phyloP scores from a whole-genome alignment of 1,140 invertebrate species.

The Heliconius nattereri region DNA sequence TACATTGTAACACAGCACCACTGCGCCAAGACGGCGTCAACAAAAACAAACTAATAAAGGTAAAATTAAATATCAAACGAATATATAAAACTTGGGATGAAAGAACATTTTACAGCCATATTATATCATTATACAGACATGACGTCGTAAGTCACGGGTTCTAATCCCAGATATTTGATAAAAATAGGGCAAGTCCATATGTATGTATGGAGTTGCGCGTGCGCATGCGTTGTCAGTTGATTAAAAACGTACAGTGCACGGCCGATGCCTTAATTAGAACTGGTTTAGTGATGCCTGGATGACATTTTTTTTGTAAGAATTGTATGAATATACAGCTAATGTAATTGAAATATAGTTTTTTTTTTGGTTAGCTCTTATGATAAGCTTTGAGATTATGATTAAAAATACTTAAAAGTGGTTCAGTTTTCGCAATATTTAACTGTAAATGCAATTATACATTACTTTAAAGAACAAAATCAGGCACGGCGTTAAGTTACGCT shows the following conservation, averaged over 20 bases:
- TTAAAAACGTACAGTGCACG: constrained; percentile 76
- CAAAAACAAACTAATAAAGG: background rate
- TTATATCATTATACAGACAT: background rate
- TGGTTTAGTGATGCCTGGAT: constrained; percentile 46
- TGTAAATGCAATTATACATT: background rate
- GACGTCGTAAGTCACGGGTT: constrained; percentile 35
- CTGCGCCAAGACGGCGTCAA: no score
- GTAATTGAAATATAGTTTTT: no score
- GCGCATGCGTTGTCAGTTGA: constrained; percentile 55
- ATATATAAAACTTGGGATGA: constrained; percentile 40
- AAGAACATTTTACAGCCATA: constrained; percentile 28
- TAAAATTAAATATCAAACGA: constrained; percentile 24
- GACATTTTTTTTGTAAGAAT: background rate
- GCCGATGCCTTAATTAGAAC: constrained; percentile 79
- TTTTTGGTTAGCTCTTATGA: no score
- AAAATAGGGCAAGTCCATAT: constrained; percentile 38
- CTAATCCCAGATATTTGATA: constrained; percentile 41
- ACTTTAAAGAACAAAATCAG: background rate
- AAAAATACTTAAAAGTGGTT: background rate
- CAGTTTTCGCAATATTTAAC: background rate
- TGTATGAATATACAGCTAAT: background rate
- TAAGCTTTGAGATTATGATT: background rate
- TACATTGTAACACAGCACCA: no score
- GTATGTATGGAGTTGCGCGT: constrained; percentile 39
- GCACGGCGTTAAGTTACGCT: background rate